Base-by-base conservation (phyloP, 2,888 invertebrate species). In the Thecocarcelia acutangulata region DNA sequence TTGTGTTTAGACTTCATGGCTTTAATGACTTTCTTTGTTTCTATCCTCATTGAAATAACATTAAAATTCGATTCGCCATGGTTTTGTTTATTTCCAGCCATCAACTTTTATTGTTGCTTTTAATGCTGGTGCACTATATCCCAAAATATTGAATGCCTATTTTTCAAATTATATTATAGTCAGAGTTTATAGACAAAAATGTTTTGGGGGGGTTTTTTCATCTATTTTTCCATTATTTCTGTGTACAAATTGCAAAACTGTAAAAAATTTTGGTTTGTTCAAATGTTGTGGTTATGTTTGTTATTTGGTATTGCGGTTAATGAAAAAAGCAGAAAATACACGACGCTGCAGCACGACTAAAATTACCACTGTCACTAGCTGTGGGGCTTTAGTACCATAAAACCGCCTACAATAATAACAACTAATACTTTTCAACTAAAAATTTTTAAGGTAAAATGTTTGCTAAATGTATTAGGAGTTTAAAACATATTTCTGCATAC, bases 231-330 rank as follows among this genome's bases (percentile, higher is more conserved):
- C 54, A 63, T 73, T 66, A 66, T 66, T 66, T 66, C 33, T 75
- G 58, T 66, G 52, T 58, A 28, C 66, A 48, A 75, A 58, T 58
- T 75, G 66, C 48, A 48, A 56, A 70, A 21, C 42, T 56, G 61
- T 40, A 77, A 70, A 70, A n/a, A 63, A 54, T 63, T 13, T 50
- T 42, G 63, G 77, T 70, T 77, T 69, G 19, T 70, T 77, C 77
- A 77, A 63, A 70, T 77, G 56, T 70, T 78, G 72, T 78, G 72
- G 64, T 42, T 56, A 52, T 64, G 58, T 72, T 72, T 72, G 70
- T 66, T 78, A 59, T 58, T 52, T 24, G 77, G 70, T 58, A 37
- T 64, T 78, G 77, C 13, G 77, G 76, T 78, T 15, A 17, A 68
- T 58, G 12, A 24, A 6, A 17, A 11, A 24, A 19, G 24, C 48